Evolutionary conservation across 2,113 vertebrate species (phyloP).

Genomic region (Nyctereutes procyonoides): DNA sequence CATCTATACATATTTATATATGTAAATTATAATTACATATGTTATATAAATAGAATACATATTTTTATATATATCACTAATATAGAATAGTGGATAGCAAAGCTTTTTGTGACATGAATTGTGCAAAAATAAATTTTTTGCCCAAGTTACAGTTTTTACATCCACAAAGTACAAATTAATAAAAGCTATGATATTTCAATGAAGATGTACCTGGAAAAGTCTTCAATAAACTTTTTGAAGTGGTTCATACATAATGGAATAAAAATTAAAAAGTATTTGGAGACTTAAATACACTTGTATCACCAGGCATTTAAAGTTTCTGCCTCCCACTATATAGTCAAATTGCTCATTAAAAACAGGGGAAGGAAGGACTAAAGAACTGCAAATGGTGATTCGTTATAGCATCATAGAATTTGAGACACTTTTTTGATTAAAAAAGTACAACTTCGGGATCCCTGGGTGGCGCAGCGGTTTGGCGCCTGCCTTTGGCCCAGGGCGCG

Average conservation of each 20-base stretch:
- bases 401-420: background rate
- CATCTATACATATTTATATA: background rate
- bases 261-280: background rate
- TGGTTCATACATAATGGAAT: background rate
- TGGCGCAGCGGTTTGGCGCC: too few species aligned
- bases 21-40: background rate
- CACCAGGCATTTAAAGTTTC: background rate
- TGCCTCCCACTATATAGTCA: background rate
- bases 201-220: background rate
- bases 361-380: background rate
- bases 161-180: background rate
- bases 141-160: slow-evolving; percentile 8
- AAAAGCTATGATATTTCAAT: background rate
- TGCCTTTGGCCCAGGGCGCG: too few species aligned
- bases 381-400: background rate
- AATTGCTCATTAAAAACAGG: background rate
- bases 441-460: background rate
- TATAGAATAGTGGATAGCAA: background rate
- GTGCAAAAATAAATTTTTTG: background rate
- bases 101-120: slow-evolving; percentile 5
- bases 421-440: background rate
- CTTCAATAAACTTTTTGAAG: background rate
- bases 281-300: background rate
- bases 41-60: background rate
- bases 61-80: background rate